phyloP scores from a whole-genome alignment of 2,113 vertebrate genomes.

The Bungarus multicinctus region DNA sequence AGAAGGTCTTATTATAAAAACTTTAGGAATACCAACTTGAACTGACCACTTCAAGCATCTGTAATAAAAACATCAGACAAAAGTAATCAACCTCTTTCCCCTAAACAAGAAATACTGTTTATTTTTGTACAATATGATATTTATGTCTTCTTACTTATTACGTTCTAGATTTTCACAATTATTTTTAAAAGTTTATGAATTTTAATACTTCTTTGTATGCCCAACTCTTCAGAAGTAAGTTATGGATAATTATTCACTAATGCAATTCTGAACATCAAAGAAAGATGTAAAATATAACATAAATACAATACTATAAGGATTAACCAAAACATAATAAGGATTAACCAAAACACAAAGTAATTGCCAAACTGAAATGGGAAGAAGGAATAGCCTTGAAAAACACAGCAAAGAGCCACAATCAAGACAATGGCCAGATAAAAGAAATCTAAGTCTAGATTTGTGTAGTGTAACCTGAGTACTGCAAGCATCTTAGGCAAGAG shows the following conservation, averaged over 20 bases:
- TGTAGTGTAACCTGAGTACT: not conserved
- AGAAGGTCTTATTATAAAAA: conserved; percentile 16
- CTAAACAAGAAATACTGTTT: conserved; percentile 18
- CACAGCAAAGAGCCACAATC: not conserved
- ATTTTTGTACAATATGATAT: conserved; percentile 18
- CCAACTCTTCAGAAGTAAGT: not conserved
- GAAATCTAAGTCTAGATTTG: not conserved
- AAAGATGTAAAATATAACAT: not conserved
- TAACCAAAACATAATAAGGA: not conserved
- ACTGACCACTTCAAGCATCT: conserved; percentile 15
- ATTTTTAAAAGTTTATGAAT: not conserved
- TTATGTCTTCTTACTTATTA: not conserved
- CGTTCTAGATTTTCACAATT: not conserved
- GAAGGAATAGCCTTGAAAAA: not conserved
- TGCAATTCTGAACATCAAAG: not conserved
- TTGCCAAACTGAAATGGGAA: not conserved
- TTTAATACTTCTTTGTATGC: not conserved
- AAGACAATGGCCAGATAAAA: not conserved
- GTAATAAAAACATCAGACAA: conserved; percentile 20
- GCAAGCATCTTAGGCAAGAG: not conserved
- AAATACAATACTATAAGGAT: not conserved
- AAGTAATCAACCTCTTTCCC: not conserved
- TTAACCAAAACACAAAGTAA: not conserved
- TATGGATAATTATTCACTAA: not conserved
- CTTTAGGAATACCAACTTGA: not conserved